Base-by-base conservation (phyloP, 1,140 invertebrate genomes). In the Drosophila kanapiae region DNA sequence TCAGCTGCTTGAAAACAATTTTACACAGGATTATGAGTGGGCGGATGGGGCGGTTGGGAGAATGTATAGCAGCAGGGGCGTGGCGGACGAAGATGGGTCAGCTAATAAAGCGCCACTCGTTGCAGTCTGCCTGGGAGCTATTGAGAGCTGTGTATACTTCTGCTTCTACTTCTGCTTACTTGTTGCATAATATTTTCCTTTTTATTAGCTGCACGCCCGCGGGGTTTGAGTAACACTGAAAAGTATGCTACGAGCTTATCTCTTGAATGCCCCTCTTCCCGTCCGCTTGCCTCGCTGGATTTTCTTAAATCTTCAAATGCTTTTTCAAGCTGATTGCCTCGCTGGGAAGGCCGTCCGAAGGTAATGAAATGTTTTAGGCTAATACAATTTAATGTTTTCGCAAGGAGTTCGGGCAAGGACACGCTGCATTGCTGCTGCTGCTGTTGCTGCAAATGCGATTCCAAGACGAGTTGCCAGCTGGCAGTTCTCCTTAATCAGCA, bases 141-240 rank as follows among this genome's bases (percentile, higher is more conserved):
- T 72, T 72, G 69, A 72, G 69, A 42, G 67, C 69, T 51, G 67
- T 70, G 33, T 72, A 58, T 63, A 51, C 53, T 54, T 54, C 33
- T 54, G 53, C 33, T 40, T 38, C 37, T 70, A 60, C 62, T 78
- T 45, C 51, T 79, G 62, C 80, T 90, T 88, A 88, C 85, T 90
- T 88, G 84, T 88, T 88, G 84, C 85, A 90, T 88, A 90, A 88
- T 85, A 88, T 88, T 84, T 88, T 81, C 78, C 69, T 72, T 90
- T 86, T 87, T 87, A 87, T 88, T 87, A 88, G 82, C 78, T 75
- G 47, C 64, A 60, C 56, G 68, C 57, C 58, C 37, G 23, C 42
- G 54, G 59, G 60, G 23, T 1, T 3, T 45, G 62, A 61, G 57
- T 42, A 78, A 69, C 64, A 61, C 57, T 45, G 64, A 62, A 78